Conservation (phyloP, 2,888 invertebrate species). For the Myathropa florea region DNA sequence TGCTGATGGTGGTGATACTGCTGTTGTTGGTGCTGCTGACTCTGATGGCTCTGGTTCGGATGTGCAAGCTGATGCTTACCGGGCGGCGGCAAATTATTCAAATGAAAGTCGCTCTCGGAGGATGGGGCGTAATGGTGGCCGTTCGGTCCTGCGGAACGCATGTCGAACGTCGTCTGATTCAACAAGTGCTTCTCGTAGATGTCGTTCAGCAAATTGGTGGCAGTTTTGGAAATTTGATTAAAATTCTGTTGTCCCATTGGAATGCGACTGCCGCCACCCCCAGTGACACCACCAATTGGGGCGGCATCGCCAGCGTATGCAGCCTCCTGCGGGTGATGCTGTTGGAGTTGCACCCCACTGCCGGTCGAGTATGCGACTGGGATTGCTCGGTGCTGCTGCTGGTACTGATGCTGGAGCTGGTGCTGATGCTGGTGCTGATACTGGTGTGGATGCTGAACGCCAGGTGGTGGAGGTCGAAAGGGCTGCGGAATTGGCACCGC, state of each 20-base stretch:
- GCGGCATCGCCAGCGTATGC: conserved; percentile 57
- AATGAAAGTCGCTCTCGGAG: conserved; percentile 43
- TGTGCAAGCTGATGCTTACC: conserved; percentile 41
- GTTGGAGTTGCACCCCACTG: neutral
- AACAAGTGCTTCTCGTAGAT: conserved; percentile 78
- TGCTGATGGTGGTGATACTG: conserved; percentile 54
- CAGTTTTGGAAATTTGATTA: conserved; percentile 78
- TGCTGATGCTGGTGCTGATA: conserved; percentile 45
- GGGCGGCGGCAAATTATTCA: conserved; percentile 56
- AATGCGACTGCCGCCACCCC: conserved; percentile 61
- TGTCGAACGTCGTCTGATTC: conserved; percentile 76
- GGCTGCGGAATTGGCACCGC: conserved; percentile 73
- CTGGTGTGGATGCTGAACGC: conserved; percentile 51
- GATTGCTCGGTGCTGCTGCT: conserved; percentile 32
- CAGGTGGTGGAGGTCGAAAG: conserved; percentile 60
- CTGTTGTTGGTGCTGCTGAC: conserved; percentile 30
- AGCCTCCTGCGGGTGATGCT: conserved; percentile 40
- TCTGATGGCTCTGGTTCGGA: conserved; percentile 1
- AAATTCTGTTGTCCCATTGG: conserved; percentile 73
- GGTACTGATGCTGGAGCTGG: conserved; percentile 43
- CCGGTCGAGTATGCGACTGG: conserved; percentile 23
- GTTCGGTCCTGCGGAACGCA: conserved; percentile 52
- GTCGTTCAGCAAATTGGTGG: conserved; percentile 77
- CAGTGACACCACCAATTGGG: conserved; percentile 39
- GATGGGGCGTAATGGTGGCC: conserved; percentile 37